These are phyloP conservation scores for Empidonax traillii DNA, from an alignment of 2,113 vertebrate genomes.

Conservation along the genomic window DNA sequence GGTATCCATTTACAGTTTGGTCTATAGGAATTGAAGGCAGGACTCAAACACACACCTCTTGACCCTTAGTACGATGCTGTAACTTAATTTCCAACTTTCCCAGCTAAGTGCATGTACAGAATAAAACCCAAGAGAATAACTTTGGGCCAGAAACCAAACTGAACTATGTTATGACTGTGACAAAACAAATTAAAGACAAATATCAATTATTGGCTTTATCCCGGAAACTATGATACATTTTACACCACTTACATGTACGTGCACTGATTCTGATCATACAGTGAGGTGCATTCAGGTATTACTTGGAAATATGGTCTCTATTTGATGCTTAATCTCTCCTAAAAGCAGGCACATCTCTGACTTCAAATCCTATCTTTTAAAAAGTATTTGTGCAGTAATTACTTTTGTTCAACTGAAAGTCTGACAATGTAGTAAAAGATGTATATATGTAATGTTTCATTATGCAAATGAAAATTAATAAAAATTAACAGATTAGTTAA, in stretches of 20 bases:
- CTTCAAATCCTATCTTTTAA: background rate
- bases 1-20: background rate
- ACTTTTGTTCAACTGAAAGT: background rate
- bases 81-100: background rate
- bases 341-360: background rate
- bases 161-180: background rate
- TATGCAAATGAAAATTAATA: conserved; percentile 9
- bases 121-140: background rate
- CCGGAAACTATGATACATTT: background rate
- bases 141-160: background rate
- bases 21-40: background rate
- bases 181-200: background rate
- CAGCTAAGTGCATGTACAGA: background rate
- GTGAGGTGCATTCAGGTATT: background rate
- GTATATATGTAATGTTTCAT: background rate
- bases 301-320: background rate
- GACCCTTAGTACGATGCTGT: background rate
- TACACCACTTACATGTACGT: background rate
- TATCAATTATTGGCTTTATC: background rate
- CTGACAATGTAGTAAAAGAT: background rate
- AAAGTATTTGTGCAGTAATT: background rate
- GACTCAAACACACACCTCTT: background rate
- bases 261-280: background rate
- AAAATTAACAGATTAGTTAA: background rate
- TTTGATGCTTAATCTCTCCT: background rate